phyloP scores from a whole-genome alignment of 2,113 vertebrate species.

The Gambusia affinis region DNA sequence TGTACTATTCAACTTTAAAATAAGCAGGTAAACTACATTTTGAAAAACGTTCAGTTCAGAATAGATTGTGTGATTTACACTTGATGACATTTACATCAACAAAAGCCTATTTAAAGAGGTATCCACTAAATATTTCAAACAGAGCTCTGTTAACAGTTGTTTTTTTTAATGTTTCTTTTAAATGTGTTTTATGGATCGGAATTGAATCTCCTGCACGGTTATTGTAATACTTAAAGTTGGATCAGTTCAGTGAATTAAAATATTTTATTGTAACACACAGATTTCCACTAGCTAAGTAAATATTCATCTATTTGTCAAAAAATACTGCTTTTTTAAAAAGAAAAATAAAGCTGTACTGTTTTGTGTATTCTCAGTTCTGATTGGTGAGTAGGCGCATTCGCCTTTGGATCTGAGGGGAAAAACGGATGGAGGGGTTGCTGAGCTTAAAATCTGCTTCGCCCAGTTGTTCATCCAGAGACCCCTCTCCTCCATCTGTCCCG shows the following conservation, averaged over 20 bases:
- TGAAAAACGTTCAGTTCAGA: neutral
- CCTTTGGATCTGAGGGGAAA: constrained; percentile 18
- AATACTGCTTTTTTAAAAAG: neutral
- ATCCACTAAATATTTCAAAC: neutral
- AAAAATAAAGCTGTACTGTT: neutral
- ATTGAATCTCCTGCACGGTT: neutral
- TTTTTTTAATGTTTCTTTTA: neutral
- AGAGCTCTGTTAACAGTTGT: neutral
- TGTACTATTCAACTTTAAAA: too few relatives aligned
- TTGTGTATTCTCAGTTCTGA: constrained; percentile 36
- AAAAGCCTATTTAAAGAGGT: neutral
- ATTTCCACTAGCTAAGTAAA: too few relatives aligned
- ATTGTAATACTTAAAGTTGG: neutral
- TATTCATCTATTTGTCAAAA: neutral
- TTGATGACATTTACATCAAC: neutral
- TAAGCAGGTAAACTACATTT: neutral
- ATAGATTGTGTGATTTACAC: too few relatives aligned
- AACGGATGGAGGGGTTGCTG: constrained; percentile 62
- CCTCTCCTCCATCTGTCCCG: constrained; percentile 1
- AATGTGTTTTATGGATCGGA: too few relatives aligned
- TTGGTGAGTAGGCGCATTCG: constrained; percentile 1
- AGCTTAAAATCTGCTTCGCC: constrained; percentile 37
- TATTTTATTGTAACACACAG: too few relatives aligned
- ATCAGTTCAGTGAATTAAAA: neutral
- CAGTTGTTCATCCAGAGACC: constrained; percentile 20